phyloP scores from a whole-genome alignment of 1,140 invertebrate species.

The Drosophila suzukii region DNA sequence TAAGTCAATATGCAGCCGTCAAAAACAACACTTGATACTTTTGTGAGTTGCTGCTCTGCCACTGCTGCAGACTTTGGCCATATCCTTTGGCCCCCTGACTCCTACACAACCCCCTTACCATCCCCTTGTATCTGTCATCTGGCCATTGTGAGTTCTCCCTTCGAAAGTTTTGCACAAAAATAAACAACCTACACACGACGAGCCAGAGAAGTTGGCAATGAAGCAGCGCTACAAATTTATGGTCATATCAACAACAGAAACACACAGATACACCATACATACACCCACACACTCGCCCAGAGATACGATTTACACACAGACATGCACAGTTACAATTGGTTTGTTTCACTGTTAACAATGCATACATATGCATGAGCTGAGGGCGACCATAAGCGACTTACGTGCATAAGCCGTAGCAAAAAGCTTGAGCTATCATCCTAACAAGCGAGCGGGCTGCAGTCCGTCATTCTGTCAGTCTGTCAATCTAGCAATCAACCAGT shows the following conservation, averaged over 20 bases:
- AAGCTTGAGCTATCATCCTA: constrained; percentile 71
- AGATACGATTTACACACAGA: constrained; percentile 2
- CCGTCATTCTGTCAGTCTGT: constrained; percentile 34
- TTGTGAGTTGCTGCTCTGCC: constrained; percentile 67
- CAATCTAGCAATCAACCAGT: constrained; percentile 37
- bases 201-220: constrained; percentile 57
- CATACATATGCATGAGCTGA: constrained; percentile 57
- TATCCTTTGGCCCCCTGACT: constrained; percentile 4
- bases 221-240: constrained; percentile 70
- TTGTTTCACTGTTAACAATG: constrained; percentile 54
- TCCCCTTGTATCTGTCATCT: constrained; percentile 53
- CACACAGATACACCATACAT: constrained; percentile 9
- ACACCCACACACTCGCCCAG: background rate
- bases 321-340: constrained; percentile 23
- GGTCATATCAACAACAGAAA: constrained; percentile 65
- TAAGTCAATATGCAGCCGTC: constrained; percentile 83
- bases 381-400: constrained; percentile 79
- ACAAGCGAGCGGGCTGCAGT: constrained; percentile 53
- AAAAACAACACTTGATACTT: constrained; percentile 83
- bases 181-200: constrained; percentile 36
- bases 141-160: constrained; percentile 75
- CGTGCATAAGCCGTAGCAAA: constrained; percentile 72
- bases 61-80: constrained; percentile 42
- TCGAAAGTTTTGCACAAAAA: constrained; percentile 64
- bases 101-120: background rate